Base-by-base conservation (phyloP, 35 echinoderm and acorn worm species). In the Nesometra sesokonis region DNA sequence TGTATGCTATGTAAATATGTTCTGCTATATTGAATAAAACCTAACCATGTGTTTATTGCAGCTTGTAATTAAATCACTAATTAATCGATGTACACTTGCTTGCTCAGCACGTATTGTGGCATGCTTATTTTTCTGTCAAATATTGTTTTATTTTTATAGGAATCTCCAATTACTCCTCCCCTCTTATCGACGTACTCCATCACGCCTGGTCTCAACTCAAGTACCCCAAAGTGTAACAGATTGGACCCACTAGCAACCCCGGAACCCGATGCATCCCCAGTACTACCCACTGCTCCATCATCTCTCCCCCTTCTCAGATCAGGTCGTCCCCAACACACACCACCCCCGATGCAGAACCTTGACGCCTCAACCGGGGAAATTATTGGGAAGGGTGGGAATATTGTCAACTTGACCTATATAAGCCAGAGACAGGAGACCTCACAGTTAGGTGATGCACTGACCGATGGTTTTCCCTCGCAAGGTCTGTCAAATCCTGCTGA, bases 171-270 rank as follows among this genome's bases (percentile, higher is more conserved):
- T 30, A 82, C 37, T 34, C 33, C 82, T 80, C 37, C 35, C 78
- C 80, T 33, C 38, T 32, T 30, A 85, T 8, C 78, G 32, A 87
- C 17, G 82, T 38, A 17, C 17, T 38, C 86, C 29, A 80, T 77
- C 30, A 35, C 86, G 29, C 80, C 31, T 17, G 83, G 47, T 35
- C 87, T 92, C 11, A 67, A 93, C 23, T 97, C 94, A 17, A 97
- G 94, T 47, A 97, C 94, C 57, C 94, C 94, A 35, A 97, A 97
- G 77, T 78, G 87, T 23, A 81, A 80, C 27, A 86, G 85, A 21
- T 77, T 92, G 46, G 82, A 87, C 39, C 79, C 81, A n/a, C 79
- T 78, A 23, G 57, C 76, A 17, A 90, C 94, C 31, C 94, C 94
- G 0, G 88, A 87, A 36, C 90, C 94, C 0, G 91, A 88, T 32